These are phyloP conservation scores for Thymelicus sylvestris DNA, from an alignment of 2,888 invertebrate species.

Conservation along the genomic window DNA sequence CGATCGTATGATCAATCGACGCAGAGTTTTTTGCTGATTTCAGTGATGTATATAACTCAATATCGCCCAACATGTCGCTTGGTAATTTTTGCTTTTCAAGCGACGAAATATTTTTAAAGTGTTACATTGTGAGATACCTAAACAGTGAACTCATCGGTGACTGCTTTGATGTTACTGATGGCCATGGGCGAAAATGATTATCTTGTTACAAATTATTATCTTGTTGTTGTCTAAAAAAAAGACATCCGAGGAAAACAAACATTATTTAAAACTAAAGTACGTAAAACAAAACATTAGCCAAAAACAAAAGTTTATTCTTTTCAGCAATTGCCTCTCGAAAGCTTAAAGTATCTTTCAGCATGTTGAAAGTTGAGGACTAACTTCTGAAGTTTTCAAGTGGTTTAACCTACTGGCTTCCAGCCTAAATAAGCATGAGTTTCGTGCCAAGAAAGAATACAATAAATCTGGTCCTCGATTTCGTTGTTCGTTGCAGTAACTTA, in stretches of 20 bases:
- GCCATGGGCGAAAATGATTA: too few species aligned
- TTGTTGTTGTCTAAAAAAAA: too few species aligned
- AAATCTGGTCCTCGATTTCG: background rate
- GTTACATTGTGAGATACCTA: too few species aligned
- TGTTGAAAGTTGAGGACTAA: constrained; percentile 24
- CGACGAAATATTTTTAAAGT: too few species aligned
- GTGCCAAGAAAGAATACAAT: constrained; percentile 9
- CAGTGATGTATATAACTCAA: too few species aligned
- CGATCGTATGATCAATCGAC: too few species aligned
- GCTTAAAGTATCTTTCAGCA: constrained; percentile 15
- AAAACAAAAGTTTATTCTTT: constrained; percentile 16
- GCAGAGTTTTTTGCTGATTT: too few species aligned
- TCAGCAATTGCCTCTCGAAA: constrained; percentile 14
- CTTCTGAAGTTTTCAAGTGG: constrained; percentile 14
- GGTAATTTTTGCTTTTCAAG: too few species aligned
- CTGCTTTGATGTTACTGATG: too few species aligned
- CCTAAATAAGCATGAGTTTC: constrained; percentile 11
- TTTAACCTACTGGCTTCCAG: constrained; percentile 7
- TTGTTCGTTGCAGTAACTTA: background rate
- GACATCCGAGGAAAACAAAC: background rate
- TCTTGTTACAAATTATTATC: too few species aligned
- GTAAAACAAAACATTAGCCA: constrained; percentile 8
- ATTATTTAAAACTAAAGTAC: background rate
- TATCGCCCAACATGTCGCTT: too few species aligned
- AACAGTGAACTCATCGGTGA: too few species aligned